Percentiles rank a stretch among this genome's conserved stretches.
Conservation (phyloP, 1,140 invertebrate species). For the Zelostemma sp. region DNA sequence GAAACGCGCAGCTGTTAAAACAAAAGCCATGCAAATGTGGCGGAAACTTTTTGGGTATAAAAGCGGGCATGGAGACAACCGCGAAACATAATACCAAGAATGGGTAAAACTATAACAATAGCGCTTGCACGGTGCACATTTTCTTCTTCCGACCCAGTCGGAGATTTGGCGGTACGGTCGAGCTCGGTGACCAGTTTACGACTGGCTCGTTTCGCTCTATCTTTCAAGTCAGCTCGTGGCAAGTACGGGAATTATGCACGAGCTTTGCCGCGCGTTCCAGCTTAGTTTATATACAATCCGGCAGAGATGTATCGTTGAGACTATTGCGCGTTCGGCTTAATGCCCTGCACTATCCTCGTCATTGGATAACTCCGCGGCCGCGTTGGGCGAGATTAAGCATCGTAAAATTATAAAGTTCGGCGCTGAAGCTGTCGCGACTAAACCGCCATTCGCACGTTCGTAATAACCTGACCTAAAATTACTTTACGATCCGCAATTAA, state of each 20-base stretch:
- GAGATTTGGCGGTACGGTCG: conserved; percentile 35
- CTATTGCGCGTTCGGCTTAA: conserved; percentile 35
- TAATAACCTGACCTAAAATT: conserved; percentile 57
- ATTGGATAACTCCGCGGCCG: conserved; percentile 34
- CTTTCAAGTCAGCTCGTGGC: conserved; percentile 24
- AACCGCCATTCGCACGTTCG: conserved; percentile 53
- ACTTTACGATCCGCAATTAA: conserved; percentile 54
- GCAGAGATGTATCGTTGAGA: conserved; percentile 34
- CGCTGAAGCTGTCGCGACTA: conserved; percentile 51
- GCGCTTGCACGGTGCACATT: conserved; percentile 20
- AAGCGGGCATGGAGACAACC: conserved; percentile 13
- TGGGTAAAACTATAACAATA: conserved; percentile 39
- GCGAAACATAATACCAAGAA: conserved; percentile 40
- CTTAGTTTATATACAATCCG: conserved; percentile 38
- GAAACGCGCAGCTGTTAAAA: conserved; percentile 26
- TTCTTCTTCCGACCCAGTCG: conserved; percentile 21
- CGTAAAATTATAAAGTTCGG: conserved; percentile 62
- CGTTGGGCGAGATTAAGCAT: conserved; percentile 50
- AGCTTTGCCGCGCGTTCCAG: conserved; percentile 37
- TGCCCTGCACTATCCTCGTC: conserved; percentile 15
- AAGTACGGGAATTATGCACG: conserved; percentile 39
- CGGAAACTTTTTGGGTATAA: conserved; percentile 25
- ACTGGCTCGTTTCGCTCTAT: conserved; percentile 27
- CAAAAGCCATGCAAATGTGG: conserved; percentile 42
- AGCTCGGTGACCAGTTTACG: conserved; percentile 35